Evolutionary conservation across 2,888 invertebrate species (phyloP), one percentile per base, ranked within the genome.

Genomic region (Carcina quercana): DNA sequence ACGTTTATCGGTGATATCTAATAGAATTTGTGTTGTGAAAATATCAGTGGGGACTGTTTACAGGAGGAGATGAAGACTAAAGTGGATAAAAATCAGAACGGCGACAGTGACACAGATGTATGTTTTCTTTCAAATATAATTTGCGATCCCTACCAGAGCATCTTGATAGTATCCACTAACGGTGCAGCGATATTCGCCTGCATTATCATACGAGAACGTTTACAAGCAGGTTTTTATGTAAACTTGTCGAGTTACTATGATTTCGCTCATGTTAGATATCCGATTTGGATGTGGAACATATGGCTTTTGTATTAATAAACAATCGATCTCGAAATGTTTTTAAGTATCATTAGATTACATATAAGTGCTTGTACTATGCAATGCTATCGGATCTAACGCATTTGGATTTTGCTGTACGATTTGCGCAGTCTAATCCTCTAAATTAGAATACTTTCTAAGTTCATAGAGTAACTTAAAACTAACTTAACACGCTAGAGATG

Each of bases 21-120:
- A 50, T 50, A 39, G 36, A 57, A 59, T 59, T 44, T 45, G 70
- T 68, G 65, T 53, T 63, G 75, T 76, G 74, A 60, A 47, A 59
- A 66, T 72, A 68, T 59, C 45, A 68, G 74, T 74, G 73, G 45
- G 51, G 56, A 55, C 56, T 57, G 59, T 73, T 74, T 65, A 43
- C 80, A 83, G 72, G 76, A 85, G 80, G 85, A 76, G 60, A 80
- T 86, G 76, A 87, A 87, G 83, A 86, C 75, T 55, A 87, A 87
- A 82, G 69, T 73, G 47, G 86, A 86, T 53, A 86, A 86, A 63
- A 85, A 79, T 52, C 86, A 85, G 54, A 72, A 71, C 61, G 86
- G 83, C 44, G 87, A 86, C 47, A 75, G 68, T 55, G 86, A 86
- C 56, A 58, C 75, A 24, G 87, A 87, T 84, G 87, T 87, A 50